These are phyloP conservation scores for Gymnosoma rotundatum DNA, from an alignment of 2,888 invertebrate species.

Conservation along the genomic window DNA sequence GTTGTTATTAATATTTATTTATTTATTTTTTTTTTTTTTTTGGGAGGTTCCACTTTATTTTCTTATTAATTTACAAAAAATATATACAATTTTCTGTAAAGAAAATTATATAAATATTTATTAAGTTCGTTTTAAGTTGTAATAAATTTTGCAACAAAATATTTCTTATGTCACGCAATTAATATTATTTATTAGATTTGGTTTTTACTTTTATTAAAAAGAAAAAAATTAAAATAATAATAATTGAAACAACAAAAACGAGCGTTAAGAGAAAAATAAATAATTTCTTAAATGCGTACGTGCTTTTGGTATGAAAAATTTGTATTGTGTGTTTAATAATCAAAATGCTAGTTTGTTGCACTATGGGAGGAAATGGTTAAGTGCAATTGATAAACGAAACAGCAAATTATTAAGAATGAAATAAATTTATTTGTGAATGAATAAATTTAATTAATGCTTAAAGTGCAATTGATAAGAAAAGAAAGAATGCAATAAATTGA, in stretches of 20 bases:
- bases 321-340: constrained; percentile 39
- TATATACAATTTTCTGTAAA: background rate
- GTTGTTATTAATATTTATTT: too few species aligned
- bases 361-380: constrained; percentile 42
- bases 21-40: background rate
- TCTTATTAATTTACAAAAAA: constrained; percentile 4
- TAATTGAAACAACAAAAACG: background rate
- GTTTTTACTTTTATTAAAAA: constrained; percentile 15
- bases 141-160: constrained; percentile 17
- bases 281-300: constrained; percentile 62
- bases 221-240: constrained; percentile 21
- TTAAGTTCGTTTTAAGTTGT: background rate
- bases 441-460: constrained; percentile 26
- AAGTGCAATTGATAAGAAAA: constrained; percentile 17
- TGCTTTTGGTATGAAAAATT: constrained; percentile 51
- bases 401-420: constrained; percentile 17
- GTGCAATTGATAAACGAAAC: constrained; percentile 22
- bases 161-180: constrained; percentile 67
- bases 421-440: constrained; percentile 4
- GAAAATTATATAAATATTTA: constrained; percentile 53
- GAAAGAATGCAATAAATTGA: background rate
- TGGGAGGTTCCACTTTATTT: background rate
- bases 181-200: constrained; percentile 25
- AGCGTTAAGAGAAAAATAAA: constrained; percentile 32
- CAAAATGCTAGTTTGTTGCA: constrained; percentile 36